Percentiles rank a stretch among this genome's conserved stretches.
Evolutionary conservation across 2,888 invertebrate species (phyloP).

Genomic region (Glaucopsyche alexis): DNA sequence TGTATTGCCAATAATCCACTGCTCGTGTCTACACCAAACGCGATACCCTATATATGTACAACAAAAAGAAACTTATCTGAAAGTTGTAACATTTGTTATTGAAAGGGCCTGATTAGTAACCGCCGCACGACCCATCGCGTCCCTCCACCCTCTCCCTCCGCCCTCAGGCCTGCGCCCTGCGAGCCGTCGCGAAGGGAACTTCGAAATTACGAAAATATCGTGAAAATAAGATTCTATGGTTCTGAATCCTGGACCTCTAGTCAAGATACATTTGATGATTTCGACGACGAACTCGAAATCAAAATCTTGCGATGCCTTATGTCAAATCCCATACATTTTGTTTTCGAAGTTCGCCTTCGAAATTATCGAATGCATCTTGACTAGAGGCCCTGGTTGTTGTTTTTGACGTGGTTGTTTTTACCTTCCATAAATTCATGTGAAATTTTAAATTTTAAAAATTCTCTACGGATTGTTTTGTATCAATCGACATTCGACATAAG

Average conservation of each 20-base stretch:
- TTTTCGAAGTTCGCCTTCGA: too few relatives aligned
- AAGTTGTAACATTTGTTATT: conserved; percentile 10
- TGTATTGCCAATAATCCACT: too few relatives aligned
- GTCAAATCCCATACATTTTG: too few relatives aligned
- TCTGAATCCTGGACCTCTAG: too few relatives aligned
- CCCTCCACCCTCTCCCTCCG: not conserved
- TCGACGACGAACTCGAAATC: too few relatives aligned
- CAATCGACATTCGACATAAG: too few relatives aligned
- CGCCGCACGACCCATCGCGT: not conserved
- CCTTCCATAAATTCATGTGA: not conserved
- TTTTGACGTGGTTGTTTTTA: not conserved
- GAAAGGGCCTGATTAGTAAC: not conserved
- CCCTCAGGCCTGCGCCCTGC: not conserved
- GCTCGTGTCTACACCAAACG: too few relatives aligned
- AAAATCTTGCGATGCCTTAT: too few relatives aligned
- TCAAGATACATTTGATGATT: too few relatives aligned
- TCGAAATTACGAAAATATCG: not conserved
- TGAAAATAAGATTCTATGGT: not conserved
- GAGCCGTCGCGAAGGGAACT: not conserved
- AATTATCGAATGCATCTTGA: too few relatives aligned
- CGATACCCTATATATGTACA: not conserved
- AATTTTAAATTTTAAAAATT: not conserved
- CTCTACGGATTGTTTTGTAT: too few relatives aligned
- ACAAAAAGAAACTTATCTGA: conserved; percentile 1
- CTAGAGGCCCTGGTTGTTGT: not conserved